phyloP scores from a whole-genome alignment of 2,888 invertebrate species.

The Pyrochroa serraticornis region DNA sequence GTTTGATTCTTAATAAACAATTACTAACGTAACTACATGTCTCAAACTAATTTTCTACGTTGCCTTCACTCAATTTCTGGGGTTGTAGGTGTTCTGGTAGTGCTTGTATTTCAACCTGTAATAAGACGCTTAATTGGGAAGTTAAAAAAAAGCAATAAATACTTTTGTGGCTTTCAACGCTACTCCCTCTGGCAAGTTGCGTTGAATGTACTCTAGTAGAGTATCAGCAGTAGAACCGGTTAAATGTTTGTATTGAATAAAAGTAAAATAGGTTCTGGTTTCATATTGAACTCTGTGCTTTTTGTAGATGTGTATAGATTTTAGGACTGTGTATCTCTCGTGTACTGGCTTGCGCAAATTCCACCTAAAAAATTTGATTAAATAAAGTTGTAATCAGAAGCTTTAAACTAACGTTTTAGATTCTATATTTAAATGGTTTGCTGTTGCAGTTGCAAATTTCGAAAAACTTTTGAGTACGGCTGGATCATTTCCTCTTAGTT shows the following conservation, averaged over 20 bases:
- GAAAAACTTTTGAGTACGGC: constrained; percentile 89
- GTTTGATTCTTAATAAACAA: background rate
- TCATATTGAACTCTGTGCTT: constrained; percentile 97
- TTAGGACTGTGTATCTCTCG: constrained; percentile 80
- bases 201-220: constrained; percentile 92
- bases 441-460: constrained; percentile 81
- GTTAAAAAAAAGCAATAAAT: constrained; percentile 16
- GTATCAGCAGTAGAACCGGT: constrained; percentile 97
- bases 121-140: constrained; percentile 12
- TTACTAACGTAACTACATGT: background rate
- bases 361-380: constrained; percentile 65
- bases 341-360: constrained; percentile 74
- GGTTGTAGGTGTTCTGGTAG: constrained; percentile 44
- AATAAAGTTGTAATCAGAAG: constrained; percentile 1
- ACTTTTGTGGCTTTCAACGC: constrained; percentile 89
- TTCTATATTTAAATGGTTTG: constrained; percentile 79
- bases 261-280: constrained; percentile 87
- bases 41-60: background rate
- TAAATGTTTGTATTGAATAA: constrained; percentile 79
- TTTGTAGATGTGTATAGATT: constrained; percentile 88
- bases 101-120: constrained; percentile 48
- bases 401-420: constrained; percentile 69
- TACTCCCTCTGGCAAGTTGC: constrained; percentile 97
- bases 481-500: constrained; percentile 85
- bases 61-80: background rate